Evolutionary conservation across 2,888 invertebrate genomes (phyloP), one percentile per base, ranked within the genome.

Genomic region (Drosophila atripex): DNA sequence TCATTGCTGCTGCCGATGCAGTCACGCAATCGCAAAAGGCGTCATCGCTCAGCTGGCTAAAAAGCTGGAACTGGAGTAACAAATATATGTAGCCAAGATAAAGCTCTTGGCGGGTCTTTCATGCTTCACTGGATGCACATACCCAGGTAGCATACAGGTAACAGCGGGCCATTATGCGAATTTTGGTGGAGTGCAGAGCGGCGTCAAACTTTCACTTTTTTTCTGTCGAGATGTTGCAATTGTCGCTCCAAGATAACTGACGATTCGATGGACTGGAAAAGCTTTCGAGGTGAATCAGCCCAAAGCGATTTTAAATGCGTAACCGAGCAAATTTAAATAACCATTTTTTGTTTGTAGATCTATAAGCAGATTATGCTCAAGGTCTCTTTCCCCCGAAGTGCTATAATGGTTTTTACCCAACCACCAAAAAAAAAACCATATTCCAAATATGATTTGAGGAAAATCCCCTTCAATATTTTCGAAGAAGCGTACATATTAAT

Each of bases 151-250:
- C 46, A 60, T 32, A 32, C 49, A 55, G 53, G 43, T 46, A 57
- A 45, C 65, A 49, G 21, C 21, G 4, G 56, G 16, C 51, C 50
- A 60, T 80, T 78, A 71, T 78, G 76, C 87, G 80, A 82, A 86
- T 84, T 72, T 58, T n/a, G 32, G 60, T 9, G 58, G 60, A 71
- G 73, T 85, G 78, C 78, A 78, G 75, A 69, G 72, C 56, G 49
- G 49, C 64, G 49, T 53, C 51, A 51, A 85, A 83, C 82, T 83
- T 83, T 83, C 82, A 85, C 82, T 83, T 83, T 83, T 73, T 32
- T 50, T 58, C 43, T 47, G 16, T 41, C 39, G 51, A 71, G 56
- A 74, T 86, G 74, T 80, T 84, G 78, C 78, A 86, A 78, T 68
- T 78, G 78, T 63, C 59, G 49, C 16, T 25, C 21, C n/a, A 52